Evolutionary conservation across 2,888 invertebrate species (phyloP).

Genomic region (Lasioglossum figueresi): DNA sequence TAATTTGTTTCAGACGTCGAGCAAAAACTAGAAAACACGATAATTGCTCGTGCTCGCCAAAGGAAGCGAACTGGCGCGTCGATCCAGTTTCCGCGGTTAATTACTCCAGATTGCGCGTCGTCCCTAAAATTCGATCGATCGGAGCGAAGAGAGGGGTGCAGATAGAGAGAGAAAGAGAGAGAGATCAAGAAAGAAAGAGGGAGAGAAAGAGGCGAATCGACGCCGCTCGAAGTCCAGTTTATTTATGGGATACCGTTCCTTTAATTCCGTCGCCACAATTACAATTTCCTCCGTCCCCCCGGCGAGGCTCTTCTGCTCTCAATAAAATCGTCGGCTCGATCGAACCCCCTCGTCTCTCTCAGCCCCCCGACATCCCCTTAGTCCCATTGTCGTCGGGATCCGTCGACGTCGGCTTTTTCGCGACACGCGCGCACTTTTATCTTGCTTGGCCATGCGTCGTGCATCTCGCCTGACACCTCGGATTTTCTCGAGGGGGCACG

Average conservation of each 20-base stretch:
- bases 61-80: neutral
- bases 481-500: conserved; percentile 69
- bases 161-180: neutral
- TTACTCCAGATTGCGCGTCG: neutral
- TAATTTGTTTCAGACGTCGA: neutral
- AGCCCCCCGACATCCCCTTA: neutral
- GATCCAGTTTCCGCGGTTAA: conserved; percentile 5
- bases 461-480: conserved; percentile 23
- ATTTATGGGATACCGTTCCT: conserved; percentile 15
- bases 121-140: neutral
- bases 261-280: conserved; percentile 44
- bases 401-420: conserved; percentile 69
- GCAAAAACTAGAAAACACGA: conserved; percentile 9
- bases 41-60: neutral
- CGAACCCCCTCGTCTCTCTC: neutral
- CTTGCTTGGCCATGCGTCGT: conserved; percentile 76
- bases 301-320: conserved; percentile 1
- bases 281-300: conserved; percentile 24
- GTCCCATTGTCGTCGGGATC: conserved; percentile 69
- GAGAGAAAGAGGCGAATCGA: neutral
- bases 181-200: neutral
- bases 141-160: neutral
- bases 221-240: conserved; percentile 1
- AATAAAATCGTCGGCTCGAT: conserved; percentile 28
- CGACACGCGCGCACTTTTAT: conserved; percentile 77